Percentiles rank a stretch among this genome's conserved stretches.
Conservation (phyloP, 2,113 vertebrate genomes). For the Zosterops japonicus region DNA sequence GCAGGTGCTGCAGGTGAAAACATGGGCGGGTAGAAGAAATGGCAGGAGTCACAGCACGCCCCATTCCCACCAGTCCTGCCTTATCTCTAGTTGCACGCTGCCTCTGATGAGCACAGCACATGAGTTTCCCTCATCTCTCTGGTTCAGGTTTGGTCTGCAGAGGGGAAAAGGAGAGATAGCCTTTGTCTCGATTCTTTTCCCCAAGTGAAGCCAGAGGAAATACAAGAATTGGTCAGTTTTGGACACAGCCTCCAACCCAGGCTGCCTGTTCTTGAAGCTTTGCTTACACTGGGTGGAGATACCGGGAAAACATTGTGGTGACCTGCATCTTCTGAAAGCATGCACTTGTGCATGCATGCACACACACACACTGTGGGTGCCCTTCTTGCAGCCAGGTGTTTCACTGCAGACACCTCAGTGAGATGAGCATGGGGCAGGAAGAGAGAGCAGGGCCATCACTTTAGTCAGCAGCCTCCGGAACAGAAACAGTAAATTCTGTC, state of each 20-base stretch:
- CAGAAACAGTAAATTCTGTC: neutral
- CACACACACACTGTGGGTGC: rapidly evolving
- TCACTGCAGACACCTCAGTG: neutral
- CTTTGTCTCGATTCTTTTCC: neutral
- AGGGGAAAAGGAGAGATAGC: neutral
- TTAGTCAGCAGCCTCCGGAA: neutral
- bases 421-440: neutral
- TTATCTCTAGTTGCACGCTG: neutral
- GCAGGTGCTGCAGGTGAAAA: rapidly evolving
- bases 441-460: neutral
- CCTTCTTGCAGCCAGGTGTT: neutral
- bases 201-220: neutral
- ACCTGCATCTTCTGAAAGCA: neutral
- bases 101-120: neutral
- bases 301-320: neutral
- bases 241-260: neutral
- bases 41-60: neutral
- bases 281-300: neutral
- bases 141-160: neutral
- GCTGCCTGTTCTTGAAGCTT: neutral
- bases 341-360: no score
- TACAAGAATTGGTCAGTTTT: neutral
- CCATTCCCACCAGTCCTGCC: neutral
- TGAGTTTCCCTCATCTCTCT: neutral
- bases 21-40: neutral